Evolutionary conservation across 37 sponge, comb jelly and placozoan species (phyloP), one percentile per base, ranked within the genome.

Genomic region (Eunapius fragilis): DNA sequence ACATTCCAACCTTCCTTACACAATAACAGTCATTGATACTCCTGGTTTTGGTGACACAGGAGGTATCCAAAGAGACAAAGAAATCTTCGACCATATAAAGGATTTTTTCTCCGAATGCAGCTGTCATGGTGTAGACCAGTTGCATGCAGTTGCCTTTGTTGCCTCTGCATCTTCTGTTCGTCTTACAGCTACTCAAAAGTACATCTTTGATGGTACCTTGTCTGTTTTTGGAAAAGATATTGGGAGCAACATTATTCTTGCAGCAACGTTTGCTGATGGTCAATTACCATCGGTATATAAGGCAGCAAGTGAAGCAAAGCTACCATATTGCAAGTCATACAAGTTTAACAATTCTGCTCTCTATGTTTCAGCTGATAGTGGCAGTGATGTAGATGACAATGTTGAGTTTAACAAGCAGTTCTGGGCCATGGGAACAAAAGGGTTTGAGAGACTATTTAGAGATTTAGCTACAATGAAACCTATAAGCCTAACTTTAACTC

Each of bases 351-450:
- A 88, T 67, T 88, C 88, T 5, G 88, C 82, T n/a, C 31, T 88
- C 6, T 88, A 75, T 50, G 32, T 24, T 14, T 7, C 14, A n/a
- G 31, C 38, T 76, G 4, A 5, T 50, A 67, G 11, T 26, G 3
- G 70, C 26, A 71, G 7, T 25, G 68, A 50, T 31, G 72, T 37
- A 68, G 68, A 32, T 26, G 0, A 37, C 6, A 69, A 13, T 25
- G 69, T 3, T 19, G 74, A 5, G 38, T 90, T 93, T 77, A 70
- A 81, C 73, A 22, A 80, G 45, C 76, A 91, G 85, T 90, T 88
- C 68, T 94, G 95, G 95, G 58, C 83, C 3, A 94, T 94, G 95
- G 95, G 95, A 0, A 41, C 38, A 25, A 26, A 45, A 26, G 84
- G 87, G 33, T 86, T 94, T 69, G 45, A 68, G 19, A 81, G 47